These are phyloP conservation scores for Grallaria varia DNA, from an alignment of 2,113 vertebrate genomes.

Conservation along the genomic window DNA sequence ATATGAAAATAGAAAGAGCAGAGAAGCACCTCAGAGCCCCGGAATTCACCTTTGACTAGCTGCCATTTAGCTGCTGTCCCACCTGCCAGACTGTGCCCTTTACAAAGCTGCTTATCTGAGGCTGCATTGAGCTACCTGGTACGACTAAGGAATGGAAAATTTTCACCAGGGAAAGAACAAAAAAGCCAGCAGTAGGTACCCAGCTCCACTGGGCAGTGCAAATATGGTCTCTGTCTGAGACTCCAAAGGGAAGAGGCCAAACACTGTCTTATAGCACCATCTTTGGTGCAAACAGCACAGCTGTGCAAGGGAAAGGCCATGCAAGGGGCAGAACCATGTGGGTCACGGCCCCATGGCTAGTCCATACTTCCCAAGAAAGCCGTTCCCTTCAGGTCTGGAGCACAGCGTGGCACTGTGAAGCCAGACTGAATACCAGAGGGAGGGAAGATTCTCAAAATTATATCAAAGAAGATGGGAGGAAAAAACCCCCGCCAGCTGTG, in stretches of 20 bases:
- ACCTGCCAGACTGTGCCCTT: background rate
- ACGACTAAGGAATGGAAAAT: background rate
- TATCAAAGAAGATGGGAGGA: background rate
- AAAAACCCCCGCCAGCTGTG: background rate
- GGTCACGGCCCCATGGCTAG: background rate
- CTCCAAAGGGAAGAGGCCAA: background rate
- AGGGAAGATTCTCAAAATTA: background rate
- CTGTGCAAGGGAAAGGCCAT: background rate
- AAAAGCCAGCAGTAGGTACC: background rate
- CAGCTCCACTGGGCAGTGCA: background rate
- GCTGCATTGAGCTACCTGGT: background rate
- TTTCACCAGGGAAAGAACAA: background rate
- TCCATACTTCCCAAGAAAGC: background rate
- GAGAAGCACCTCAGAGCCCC: background rate
- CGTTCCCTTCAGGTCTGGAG: background rate
- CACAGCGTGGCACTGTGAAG: background rate
- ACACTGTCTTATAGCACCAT: accelerated
- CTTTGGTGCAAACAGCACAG: background rate
- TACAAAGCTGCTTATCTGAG: background rate
- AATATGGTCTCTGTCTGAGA: background rate
- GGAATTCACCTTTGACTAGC: background rate
- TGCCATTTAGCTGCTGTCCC: conserved; percentile 19
- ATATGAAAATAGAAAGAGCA: background rate
- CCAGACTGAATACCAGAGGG: background rate
- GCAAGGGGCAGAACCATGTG: background rate